phyloP scores from a whole-genome alignment of 2,888 invertebrate genomes.

The Drosophila subquinaria region DNA sequence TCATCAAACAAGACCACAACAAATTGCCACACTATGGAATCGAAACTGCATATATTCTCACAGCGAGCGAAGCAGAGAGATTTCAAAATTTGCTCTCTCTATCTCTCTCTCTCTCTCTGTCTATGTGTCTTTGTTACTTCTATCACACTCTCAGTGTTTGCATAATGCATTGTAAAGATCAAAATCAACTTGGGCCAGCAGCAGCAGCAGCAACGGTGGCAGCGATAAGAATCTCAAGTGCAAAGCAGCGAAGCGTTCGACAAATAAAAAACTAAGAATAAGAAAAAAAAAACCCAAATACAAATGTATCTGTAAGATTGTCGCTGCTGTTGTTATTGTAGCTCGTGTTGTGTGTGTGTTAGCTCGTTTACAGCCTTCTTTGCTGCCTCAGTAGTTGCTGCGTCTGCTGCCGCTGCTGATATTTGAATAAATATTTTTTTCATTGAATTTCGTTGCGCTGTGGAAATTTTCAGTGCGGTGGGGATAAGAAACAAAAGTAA shows the following conservation, averaged over 20 bases:
- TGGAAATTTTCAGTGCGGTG: conserved; percentile 66
- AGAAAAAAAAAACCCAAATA: conserved; percentile 56
- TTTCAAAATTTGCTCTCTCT: not conserved
- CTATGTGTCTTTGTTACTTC: conserved; percentile 27
- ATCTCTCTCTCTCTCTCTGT: not conserved
- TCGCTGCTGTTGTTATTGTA: conserved; percentile 29
- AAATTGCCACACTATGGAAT: conserved; percentile 43
- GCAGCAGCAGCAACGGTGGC: conserved; percentile 17
- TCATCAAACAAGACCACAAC: conserved; percentile 28
- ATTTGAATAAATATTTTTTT: conserved; percentile 78
- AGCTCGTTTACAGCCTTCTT: conserved; percentile 71
- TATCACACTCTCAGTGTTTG: conserved; percentile 50
- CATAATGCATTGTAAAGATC: conserved; percentile 79
- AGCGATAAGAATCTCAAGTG: conserved; percentile 79
- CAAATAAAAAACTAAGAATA: conserved; percentile 58
- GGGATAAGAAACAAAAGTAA: conserved; percentile 59
- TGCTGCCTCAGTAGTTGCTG: conserved; percentile 71
- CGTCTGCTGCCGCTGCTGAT: conserved; percentile 38
- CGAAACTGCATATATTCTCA: conserved; percentile 27
- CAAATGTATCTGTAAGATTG: conserved; percentile 63
- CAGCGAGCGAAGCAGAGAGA: conserved; percentile 11
- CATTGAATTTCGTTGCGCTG: conserved; percentile 80
- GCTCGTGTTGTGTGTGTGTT: conserved; percentile 57
- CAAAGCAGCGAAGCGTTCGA: conserved; percentile 81
- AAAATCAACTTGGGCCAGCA: conserved; percentile 72